phyloP scores from a whole-genome alignment of 2,797 vertebrate species.

The Balearica regulorum region DNA sequence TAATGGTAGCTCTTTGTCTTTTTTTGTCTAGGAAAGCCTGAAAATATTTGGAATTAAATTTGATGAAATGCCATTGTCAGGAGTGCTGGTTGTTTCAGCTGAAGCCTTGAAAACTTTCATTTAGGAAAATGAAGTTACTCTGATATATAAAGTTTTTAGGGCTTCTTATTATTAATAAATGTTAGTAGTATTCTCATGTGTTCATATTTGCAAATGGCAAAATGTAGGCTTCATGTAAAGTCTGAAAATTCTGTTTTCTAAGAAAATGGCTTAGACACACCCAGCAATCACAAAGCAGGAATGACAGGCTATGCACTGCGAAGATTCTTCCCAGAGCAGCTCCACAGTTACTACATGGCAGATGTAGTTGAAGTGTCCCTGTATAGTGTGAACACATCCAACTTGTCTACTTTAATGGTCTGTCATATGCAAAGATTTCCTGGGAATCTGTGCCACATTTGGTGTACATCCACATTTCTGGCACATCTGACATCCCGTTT shows the following conservation, averaged over 20 bases:
- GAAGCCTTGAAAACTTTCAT: neutral
- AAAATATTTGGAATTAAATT: neutral
- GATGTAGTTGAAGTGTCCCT: neutral
- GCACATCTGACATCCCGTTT: neutral
- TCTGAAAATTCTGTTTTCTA: neutral
- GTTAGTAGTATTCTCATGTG: neutral
- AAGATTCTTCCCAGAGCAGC: neutral
- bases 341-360: neutral
- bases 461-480: neutral
- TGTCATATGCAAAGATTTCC: neutral
- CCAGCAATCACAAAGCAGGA: neutral
- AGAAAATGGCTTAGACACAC: neutral
- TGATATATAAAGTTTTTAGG: neutral
- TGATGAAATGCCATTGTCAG: neutral
- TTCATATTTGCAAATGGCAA: neutral
- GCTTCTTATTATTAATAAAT: neutral
- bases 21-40: neutral
- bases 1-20: neutral
- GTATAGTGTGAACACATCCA: neutral
- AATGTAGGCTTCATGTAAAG: neutral
- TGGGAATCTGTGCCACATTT: neutral
- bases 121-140: neutral
- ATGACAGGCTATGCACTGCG: neutral
- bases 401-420: neutral
- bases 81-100: neutral